These are phyloP conservation scores for Arbacia lixula DNA, from an alignment of 53 echinoderm and acorn worm species.

Conservation along the genomic window DNA sequence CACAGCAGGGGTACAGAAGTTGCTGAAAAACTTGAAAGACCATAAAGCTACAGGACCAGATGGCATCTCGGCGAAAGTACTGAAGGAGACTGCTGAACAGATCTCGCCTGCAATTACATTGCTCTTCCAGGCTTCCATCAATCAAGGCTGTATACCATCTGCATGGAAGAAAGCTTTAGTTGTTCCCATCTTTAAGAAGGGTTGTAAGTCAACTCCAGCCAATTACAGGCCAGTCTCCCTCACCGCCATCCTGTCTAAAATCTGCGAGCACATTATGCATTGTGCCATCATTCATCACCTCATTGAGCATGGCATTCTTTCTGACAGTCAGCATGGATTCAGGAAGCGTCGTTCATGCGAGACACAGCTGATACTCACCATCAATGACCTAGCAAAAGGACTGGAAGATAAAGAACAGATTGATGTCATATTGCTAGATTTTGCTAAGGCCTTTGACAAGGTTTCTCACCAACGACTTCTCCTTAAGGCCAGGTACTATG, in stretches of 20 bases:
- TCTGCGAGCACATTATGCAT: slow-evolving; percentile 60
- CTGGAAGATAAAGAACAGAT: slow-evolving; percentile 47
- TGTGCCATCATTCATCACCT: slow-evolving; percentile 62
- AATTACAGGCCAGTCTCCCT: slow-evolving; percentile 60
- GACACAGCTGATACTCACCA: slow-evolving; percentile 3
- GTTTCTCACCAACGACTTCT: no score
- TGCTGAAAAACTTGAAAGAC: slow-evolving; percentile 56
- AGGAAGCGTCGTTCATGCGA: slow-evolving; percentile 51
- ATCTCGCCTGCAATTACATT: slow-evolving; percentile 31
- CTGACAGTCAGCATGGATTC: slow-evolving; percentile 59
- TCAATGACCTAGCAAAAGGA: slow-evolving; percentile 48
- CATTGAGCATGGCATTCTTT: background rate
- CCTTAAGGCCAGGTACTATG: no score
- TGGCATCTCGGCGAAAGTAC: slow-evolving; percentile 38
- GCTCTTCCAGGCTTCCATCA: slow-evolving; percentile 51
- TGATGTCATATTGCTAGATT: slow-evolving; percentile 44
- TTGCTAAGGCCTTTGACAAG: no score
- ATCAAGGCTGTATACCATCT: slow-evolving; percentile 56
- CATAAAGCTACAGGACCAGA: slow-evolving; percentile 32
- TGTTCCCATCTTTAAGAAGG: slow-evolving; percentile 62
- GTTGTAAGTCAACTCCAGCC: slow-evolving; percentile 43
- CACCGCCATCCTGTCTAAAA: slow-evolving; percentile 50
- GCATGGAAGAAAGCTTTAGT: slow-evolving; percentile 55
- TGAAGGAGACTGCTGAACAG: slow-evolving; percentile 44
- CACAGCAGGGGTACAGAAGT: slow-evolving; percentile 47